Evolutionary conservation across 2,797 vertebrate species (phyloP).

Genomic region (Muraenolepis orangiensis): DNA sequence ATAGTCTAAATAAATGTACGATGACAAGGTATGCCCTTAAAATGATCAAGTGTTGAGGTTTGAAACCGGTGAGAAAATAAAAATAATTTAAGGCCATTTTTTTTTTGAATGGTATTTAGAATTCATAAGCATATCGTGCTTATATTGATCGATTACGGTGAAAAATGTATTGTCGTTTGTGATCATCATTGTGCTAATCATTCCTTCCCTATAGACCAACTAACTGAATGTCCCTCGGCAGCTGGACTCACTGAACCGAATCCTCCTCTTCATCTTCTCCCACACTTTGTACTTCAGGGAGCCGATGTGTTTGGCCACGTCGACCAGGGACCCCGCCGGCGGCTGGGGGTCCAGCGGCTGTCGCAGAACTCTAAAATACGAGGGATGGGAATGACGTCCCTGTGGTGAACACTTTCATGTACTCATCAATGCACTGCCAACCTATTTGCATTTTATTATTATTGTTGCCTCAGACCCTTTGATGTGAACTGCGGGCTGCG

Average conservation of each 20-base stretch:
- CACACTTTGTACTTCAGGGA: slow-evolving; percentile 76
- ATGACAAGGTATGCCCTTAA: no score
- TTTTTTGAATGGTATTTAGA: no score
- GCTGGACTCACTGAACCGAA: slow-evolving; percentile 72
- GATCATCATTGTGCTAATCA: no score
- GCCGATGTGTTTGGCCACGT: slow-evolving; percentile 75
- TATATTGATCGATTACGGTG: no score
- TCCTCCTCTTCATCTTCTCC: slow-evolving; percentile 75
- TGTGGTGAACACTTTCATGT: slow-evolving; percentile 29
- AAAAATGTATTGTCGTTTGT: no score
- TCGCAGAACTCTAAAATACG: slow-evolving; percentile 70
- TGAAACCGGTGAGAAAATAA: no score
- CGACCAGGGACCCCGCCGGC: slow-evolving; percentile 62
- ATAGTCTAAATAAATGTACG: no score
- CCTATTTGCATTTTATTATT: no score
- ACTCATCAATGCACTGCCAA: neutral
- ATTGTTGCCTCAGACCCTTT: neutral
- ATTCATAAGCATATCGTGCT: no score
- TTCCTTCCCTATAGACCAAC: no score
- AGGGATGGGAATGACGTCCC: neutral
- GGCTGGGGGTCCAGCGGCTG: slow-evolving; percentile 56
- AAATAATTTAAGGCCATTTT: no score
- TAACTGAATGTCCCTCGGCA: neutral
- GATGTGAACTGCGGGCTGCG: neutral
- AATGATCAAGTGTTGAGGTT: no score